Percentiles rank a stretch among this genome's conserved stretches.
These are phyloP conservation scores for Folsomia manolachei DNA, from an alignment of 2,888 invertebrate species.

Conservation along the genomic window DNA sequence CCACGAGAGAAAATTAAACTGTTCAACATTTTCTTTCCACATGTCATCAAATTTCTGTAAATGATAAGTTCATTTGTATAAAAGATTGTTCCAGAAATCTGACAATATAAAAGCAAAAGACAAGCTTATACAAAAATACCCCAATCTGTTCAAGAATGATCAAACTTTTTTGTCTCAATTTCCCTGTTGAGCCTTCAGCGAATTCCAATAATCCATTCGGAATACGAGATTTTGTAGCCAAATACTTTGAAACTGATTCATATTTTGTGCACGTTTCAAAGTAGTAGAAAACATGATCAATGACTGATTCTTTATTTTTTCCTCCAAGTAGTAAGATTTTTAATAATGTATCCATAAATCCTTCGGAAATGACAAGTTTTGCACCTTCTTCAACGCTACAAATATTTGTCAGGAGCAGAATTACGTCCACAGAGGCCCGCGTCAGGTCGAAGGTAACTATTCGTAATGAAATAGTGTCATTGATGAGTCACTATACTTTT, in stretches of 20 bases:
- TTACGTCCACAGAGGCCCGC: slow-evolving; percentile 25
- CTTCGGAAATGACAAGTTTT: slow-evolving; percentile 28
- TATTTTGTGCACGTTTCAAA: slow-evolving; percentile 31
- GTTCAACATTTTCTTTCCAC: slow-evolving; percentile 30
- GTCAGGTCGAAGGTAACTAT: slow-evolving; percentile 28
- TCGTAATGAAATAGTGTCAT: neutral
- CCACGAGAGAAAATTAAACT: slow-evolving; percentile 31
- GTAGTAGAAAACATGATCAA: slow-evolving; percentile 27
- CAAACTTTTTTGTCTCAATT: slow-evolving; percentile 19
- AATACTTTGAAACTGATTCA: slow-evolving; percentile 24
- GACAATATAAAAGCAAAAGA: neutral
- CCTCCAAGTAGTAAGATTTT: slow-evolving; percentile 18
- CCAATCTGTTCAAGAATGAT: slow-evolving; percentile 23
- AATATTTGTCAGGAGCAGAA: slow-evolving; percentile 26
- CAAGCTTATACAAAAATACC: slow-evolving; percentile 27
- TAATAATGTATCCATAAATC: slow-evolving; percentile 32
- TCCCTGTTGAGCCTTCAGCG: slow-evolving; percentile 20
- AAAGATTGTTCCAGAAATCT: neutral
- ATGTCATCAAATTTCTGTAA: slow-evolving; percentile 29
- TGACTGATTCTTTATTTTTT: slow-evolving; percentile 15
- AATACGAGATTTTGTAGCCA: slow-evolving; percentile 34
- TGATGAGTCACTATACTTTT: too few species aligned
- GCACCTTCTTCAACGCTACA: slow-evolving; percentile 23
- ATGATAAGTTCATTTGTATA: neutral
- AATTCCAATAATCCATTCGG: slow-evolving; percentile 29